Percentiles rank a stretch among this genome's conserved stretches.
phyloP scores from a whole-genome alignment of 1,140 invertebrate genomes.

The Danaus melanippus region DNA sequence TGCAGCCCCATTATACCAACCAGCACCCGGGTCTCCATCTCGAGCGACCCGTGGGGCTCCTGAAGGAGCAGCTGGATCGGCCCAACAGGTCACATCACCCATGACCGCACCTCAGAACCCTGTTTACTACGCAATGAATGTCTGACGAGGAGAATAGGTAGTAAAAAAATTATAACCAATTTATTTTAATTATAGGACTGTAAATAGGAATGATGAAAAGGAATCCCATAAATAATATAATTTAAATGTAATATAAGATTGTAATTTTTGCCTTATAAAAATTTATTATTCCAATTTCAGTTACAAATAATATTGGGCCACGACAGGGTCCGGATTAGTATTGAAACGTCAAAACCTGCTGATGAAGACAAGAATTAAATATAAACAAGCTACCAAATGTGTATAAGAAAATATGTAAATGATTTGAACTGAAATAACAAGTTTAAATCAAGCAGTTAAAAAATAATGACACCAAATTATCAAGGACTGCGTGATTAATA shows the following conservation, averaged over 20 bases:
- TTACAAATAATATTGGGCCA: conserved; percentile 53
- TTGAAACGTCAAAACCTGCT: conserved; percentile 8
- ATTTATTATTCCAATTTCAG: conserved; percentile 24
- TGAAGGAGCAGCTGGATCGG: conserved; percentile 49
- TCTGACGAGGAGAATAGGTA: conserved; percentile 73
- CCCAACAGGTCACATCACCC: conserved; percentile 49
- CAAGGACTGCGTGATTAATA: too few relatives aligned
- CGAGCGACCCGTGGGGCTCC: conserved; percentile 46
- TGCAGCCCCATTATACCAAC: conserved; percentile 60
- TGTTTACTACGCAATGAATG: conserved; percentile 75
- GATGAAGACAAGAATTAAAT: too few relatives aligned
- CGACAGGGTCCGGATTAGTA: conserved; percentile 41
- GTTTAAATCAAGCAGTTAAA: too few relatives aligned
- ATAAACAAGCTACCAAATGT: too few relatives aligned
- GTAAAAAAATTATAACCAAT: neutral
- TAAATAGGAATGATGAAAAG: too few relatives aligned
- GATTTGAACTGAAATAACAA: too few relatives aligned
- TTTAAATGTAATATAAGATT: too few relatives aligned
- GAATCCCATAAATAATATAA: too few relatives aligned
- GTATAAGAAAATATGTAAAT: too few relatives aligned
- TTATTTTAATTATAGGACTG: neutral
- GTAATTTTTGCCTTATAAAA: too few relatives aligned
- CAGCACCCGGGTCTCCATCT: conserved; percentile 58
- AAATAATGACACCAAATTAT: too few relatives aligned
- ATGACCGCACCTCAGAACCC: conserved; percentile 63